phyloP scores from a whole-genome alignment of 2,888 invertebrate species.

The Drosophila mimetica region DNA sequence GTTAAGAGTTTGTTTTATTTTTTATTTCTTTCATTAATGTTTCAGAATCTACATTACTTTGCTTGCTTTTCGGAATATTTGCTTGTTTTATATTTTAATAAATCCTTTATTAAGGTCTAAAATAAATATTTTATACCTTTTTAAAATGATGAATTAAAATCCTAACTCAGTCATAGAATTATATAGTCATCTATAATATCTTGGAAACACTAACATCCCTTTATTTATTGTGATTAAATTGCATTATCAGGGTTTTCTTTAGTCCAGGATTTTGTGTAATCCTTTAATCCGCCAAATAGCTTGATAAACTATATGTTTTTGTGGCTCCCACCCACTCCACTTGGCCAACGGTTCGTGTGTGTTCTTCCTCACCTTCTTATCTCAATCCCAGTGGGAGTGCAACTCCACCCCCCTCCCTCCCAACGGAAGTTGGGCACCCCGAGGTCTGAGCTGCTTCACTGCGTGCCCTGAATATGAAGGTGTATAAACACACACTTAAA shows the following conservation, averaged over 20 bases:
- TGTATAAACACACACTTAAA: background rate
- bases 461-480: conserved; percentile 22
- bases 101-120: too few species aligned
- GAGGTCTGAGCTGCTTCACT: conserved; percentile 28
- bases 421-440: conserved; percentile 34
- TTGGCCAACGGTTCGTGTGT: conserved; percentile 9
- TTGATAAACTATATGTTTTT: conserved; percentile 9
- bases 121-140: too few species aligned
- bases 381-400: background rate
- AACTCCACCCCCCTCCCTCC: background rate
- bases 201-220: background rate
- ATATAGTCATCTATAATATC: too few species aligned
- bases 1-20: too few species aligned
- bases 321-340: conserved; percentile 2
- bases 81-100: too few species aligned
- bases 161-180: too few species aligned
- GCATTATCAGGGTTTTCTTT: conserved; percentile 13
- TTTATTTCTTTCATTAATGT: too few species aligned
- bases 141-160: too few species aligned
- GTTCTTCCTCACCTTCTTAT: conserved; percentile 21
- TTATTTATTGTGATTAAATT: conserved; percentile 1
- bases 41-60: too few species aligned
- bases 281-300: conserved; percentile 8
- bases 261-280: background rate
- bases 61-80: too few species aligned